phyloP scores from a whole-genome alignment of 1,140 invertebrate species.

The Eumaeus atala region DNA sequence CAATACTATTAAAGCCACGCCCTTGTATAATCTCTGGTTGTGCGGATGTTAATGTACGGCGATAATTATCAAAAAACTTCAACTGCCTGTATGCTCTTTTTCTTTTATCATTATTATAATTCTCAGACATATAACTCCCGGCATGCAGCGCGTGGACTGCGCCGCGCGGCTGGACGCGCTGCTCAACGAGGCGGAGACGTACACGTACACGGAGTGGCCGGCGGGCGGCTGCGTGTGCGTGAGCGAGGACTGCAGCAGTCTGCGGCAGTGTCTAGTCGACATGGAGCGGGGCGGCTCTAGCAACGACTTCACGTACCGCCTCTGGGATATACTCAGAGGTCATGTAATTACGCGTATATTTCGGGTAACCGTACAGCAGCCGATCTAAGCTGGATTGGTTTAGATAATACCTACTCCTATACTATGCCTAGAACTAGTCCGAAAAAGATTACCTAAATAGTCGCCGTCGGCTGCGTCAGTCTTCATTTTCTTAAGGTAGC shows the following conservation, averaged over 20 bases:
- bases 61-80: no score
- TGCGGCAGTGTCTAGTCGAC: conserved; percentile 45
- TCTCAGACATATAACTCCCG: conserved; percentile 33
- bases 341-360: background rate
- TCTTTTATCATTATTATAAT: no score
- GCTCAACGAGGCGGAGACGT: conserved; percentile 63
- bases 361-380: background rate
- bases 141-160: conserved; percentile 41
- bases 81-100: no score
- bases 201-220: conserved; percentile 60
- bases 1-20: no score
- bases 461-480: no score
- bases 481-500: no score
- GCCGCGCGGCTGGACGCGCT: conserved; percentile 47
- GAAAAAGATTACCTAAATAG: no score
- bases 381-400: no score
- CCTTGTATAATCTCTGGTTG: no score
- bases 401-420: no score
- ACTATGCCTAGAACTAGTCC: no score
- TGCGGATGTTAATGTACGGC: no score
- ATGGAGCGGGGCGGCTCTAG: conserved; percentile 50
- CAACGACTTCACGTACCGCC: conserved; percentile 69
- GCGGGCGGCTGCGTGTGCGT: conserved; percentile 59
- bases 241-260: conserved; percentile 46
- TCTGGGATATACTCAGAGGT: conserved; percentile 72